phyloP scores from a whole-genome alignment of 1,140 invertebrate species.

The Oscheius sp. region DNA sequence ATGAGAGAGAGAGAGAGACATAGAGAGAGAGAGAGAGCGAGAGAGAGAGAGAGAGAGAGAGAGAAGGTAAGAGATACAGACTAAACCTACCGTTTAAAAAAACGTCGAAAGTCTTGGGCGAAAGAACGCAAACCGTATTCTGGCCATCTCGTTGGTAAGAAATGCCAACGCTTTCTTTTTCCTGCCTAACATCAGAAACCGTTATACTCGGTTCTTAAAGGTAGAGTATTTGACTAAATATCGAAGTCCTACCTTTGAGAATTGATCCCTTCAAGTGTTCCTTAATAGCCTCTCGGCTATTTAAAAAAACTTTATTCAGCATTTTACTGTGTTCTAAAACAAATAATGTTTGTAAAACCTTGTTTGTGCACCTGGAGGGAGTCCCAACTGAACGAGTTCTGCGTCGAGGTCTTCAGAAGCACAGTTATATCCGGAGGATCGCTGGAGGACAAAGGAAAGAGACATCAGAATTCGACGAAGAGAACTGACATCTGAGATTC shows the following conservation, averaged over 20 bases:
- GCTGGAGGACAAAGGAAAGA: slow-evolving; percentile 26
- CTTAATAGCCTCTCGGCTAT: neutral
- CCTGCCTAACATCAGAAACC: neutral
- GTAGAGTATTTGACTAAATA: neutral
- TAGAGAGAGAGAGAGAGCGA: too few species aligned
- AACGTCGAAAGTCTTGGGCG: neutral
- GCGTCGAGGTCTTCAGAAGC: slow-evolving; percentile 28
- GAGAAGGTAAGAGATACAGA: neutral
- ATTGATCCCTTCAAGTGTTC: neutral
- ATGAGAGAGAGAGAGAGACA: too few species aligned
- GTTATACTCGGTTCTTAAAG: neutral
- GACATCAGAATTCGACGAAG: slow-evolving; percentile 21
- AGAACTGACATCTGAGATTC: slow-evolving; percentile 23
- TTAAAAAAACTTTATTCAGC: slow-evolving; percentile 15
- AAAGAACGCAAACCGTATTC: neutral
- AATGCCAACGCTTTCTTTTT: neutral
- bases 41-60: too few species aligned
- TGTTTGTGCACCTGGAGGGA: slow-evolving; percentile 24
- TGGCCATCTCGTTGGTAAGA: neutral
- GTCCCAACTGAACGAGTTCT: slow-evolving; percentile 31
- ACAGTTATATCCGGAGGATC: slow-evolving; percentile 32
- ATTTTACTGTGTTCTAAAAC: slow-evolving; percentile 34
- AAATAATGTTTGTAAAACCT: neutral
- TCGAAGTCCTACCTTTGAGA: neutral
- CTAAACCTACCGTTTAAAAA: neutral